Percentiles rank a stretch among this genome's conserved stretches.
Conservation (phyloP, 2,888 invertebrate genomes). For the Dromius quadrimaculatus region DNA sequence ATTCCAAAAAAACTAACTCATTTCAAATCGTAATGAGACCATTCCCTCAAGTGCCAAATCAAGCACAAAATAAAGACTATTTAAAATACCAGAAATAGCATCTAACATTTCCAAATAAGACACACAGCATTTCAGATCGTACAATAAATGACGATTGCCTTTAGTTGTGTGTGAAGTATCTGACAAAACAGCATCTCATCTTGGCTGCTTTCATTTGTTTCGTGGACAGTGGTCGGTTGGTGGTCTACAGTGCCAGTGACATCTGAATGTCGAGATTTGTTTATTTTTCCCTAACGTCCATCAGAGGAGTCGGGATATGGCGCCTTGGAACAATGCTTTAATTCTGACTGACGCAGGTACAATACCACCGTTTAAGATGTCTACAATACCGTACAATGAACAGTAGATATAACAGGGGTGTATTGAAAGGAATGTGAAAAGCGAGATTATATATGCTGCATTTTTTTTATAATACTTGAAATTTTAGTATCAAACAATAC, state of each 20-base stretch:
- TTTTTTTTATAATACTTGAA: background rate
- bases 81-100: slow-evolving; percentile 28
- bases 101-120: background rate
- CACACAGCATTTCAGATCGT: background rate
- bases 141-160: slow-evolving; percentile 9
- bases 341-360: slow-evolving; percentile 33
- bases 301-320: slow-evolving; percentile 16
- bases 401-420: slow-evolving; percentile 14
- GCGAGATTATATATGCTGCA: background rate
- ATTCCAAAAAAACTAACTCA: background rate
- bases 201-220: slow-evolving; percentile 29
- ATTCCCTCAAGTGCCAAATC: background rate
- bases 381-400: slow-evolving; percentile 8
- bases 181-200: slow-evolving; percentile 36
- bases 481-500: background rate
- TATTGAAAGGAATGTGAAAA: background rate
- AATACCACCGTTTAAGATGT: slow-evolving; percentile 17
- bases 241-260: slow-evolving; percentile 36
- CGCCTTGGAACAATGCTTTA: slow-evolving; percentile 25
- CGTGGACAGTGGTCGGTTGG: slow-evolving; percentile 21
- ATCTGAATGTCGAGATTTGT: slow-evolving; percentile 14
- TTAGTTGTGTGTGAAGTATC: slow-evolving; percentile 28
- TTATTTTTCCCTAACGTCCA: slow-evolving; percentile 25
- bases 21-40: slow-evolving; percentile 12
- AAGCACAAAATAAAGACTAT: slow-evolving; percentile 8